Evolutionary conservation across 2,888 invertebrate genomes (phyloP), one percentile per base, ranked within the genome.

Genomic region (Podotricha telesiphe): DNA sequence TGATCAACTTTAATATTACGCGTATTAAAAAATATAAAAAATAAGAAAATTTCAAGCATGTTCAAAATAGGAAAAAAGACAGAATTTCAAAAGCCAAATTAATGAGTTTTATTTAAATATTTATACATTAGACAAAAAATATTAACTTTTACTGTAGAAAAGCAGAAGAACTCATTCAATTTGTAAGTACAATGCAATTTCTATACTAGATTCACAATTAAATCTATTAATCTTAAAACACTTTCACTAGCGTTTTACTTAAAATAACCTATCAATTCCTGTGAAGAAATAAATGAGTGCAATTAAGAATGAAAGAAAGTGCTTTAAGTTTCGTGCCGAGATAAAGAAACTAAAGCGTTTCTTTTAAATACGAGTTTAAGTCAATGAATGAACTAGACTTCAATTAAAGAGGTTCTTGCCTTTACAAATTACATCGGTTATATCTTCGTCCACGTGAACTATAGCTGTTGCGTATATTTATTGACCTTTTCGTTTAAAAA

Each of bases 291-390:
- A 45, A 45, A 67, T 62, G 19, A 67, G 19, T 45, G 10, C 22
- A 61, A 59, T 61, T 45, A 67, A 53, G 48, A 48, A 47, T 53
- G 28, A 51, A 53, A 67, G 51, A 53, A 37, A 20, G 45, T 53
- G 19, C 34, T 67, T 19, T 1, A 19, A 45, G 17, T 51, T 61
- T 45, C 34, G 19, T 37, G 20, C 40, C 40, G 40, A 17, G 13
- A 58, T 47, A 67, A 10, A 61, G 51, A 61, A 42, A 67, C 51
- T 50, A 42, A 59, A 28, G 19, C 59, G 42, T 40, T 61, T 61
- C 42, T 53, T 67, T 34, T 40, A 67, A 59, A 51, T 53, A 53
- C 53, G 10, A n/a, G n/a, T 61, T 20, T 45, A 45, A 11, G 42
- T 51, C 48, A 61, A 61, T 42, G 28, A 59, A 28, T 19, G 34